Evolutionary conservation across 2,113 vertebrate genomes (phyloP).

Genomic region (Garra rufa): DNA sequence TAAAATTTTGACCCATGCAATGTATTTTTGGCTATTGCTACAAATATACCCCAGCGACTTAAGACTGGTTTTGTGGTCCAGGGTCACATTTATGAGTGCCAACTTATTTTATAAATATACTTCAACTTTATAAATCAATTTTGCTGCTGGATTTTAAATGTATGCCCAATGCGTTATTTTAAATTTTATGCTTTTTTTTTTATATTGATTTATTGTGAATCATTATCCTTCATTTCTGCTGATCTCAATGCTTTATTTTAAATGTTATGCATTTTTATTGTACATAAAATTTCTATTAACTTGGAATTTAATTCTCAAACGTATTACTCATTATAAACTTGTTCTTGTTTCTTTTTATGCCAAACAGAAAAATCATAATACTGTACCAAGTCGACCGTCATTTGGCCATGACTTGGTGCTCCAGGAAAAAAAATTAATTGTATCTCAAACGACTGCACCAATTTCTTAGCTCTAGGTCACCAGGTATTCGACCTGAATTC

Average conservation of each 20-base stretch:
- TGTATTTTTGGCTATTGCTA: no score
- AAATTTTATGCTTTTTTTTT: not conserved
- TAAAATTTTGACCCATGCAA: no score
- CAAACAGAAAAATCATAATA: not conserved
- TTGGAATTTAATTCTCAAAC: not conserved
- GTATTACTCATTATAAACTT: not conserved
- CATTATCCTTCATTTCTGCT: not conserved
- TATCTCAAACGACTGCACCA: not conserved
- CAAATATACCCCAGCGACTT: no score
- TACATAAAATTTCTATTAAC: not conserved
- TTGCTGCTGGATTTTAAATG: not conserved
- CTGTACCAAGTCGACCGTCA: not conserved
- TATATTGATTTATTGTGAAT: not conserved
- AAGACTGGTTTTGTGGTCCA: no score
- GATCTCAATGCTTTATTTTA: not conserved
- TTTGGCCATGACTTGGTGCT: not conserved
- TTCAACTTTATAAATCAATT: no score
- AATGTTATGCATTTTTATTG: not conserved
- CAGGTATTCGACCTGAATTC: slow-evolving; percentile 13
- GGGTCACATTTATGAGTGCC: no score
- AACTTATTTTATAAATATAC: no score
- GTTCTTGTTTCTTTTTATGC: not conserved
- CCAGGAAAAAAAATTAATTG: not conserved
- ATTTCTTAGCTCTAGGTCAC: not conserved
- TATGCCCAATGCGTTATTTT: not conserved